Evolutionary conservation across 2,797 vertebrate species (phyloP), one percentile per base, ranked within the genome.

Genomic region (Tapera naevia): DNA sequence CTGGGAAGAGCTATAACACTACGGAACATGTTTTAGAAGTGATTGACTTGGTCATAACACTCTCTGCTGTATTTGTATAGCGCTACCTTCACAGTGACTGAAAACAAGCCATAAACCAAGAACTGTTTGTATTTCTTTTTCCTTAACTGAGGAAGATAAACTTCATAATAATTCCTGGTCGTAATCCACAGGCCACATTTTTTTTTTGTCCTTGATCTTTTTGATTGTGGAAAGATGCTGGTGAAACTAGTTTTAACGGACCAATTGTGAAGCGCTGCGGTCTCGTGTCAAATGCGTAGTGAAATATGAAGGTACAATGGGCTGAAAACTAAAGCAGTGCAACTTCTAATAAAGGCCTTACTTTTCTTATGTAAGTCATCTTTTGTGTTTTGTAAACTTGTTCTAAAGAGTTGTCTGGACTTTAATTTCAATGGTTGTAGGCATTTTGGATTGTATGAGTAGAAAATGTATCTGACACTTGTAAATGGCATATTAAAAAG

Each of bases 271-370:
- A 80, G 96, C 93, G 86, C 97, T 97, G 95, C 89, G 39, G 83
- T 37, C 95, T 95, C 86, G 22, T 58, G 58, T 96, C 72, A 71
- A 23, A 27, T 11, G 82, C 74, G 17, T 57, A 64, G 57, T 65
- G 91, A 84, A 66, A 61, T 79, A 91, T 80, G 91, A 93, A 91
- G 93, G 95, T 96, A 73, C 89, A 67, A 37, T 62, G 90, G 86
- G 96, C 92, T 90, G 96, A 94, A 92, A 83, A 90, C 66, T 71
- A 54, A 85, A 88, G 95, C 94, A 89, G 95, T 88, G 95, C 95
- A 60, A 78, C 95, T 97, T 96, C 95, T 97, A 92, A 95, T 94
- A 97, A 98, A 98, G 97, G 98, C 98, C 98, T 98, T 98, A 98
- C 93, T 97, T 97, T 97, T 97, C 96, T 93, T 94, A 96, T 56